A percentile compares a stretch with the other conserved stretches of the same genome.
Conservation (phyloP, 2,888 invertebrate genomes). For the Drosophila diplacantha region DNA sequence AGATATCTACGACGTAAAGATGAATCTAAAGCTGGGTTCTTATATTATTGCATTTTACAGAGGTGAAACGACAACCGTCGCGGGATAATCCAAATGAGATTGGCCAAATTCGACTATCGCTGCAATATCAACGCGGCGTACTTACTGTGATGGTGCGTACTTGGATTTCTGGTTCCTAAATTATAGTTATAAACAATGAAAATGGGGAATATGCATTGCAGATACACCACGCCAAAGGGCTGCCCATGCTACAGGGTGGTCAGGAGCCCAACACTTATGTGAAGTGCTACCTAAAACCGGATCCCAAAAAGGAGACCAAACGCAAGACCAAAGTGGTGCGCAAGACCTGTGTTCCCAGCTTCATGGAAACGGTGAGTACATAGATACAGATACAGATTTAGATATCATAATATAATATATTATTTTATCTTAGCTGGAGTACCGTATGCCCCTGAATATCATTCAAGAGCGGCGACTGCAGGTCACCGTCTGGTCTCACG, state of each 20-base stretch:
- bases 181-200: not conserved
- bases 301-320: constrained; percentile 94
- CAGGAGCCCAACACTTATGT: constrained; percentile 93
- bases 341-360: constrained; percentile 95
- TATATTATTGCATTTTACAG: constrained; percentile 30
- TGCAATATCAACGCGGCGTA: constrained; percentile 86
- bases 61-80: constrained; percentile 70
- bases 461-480: constrained; percentile 88
- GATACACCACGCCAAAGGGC: constrained; percentile 91
- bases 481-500: constrained; percentile 97
- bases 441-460: constrained; percentile 89
- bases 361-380: constrained; percentile 93
- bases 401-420: not conserved
- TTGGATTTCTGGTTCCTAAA: not conserved
- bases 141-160: constrained; percentile 85
- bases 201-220: constrained; percentile 32
- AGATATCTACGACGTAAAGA: constrained; percentile 28
- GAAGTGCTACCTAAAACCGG: constrained; percentile 94
- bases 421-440: constrained; percentile 85
- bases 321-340: constrained; percentile 96
- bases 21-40: not conserved
- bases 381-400: not conserved
- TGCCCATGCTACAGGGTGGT: constrained; percentile 87
- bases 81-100: constrained; percentile 78
- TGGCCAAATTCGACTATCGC: constrained; percentile 88